Base-by-base conservation (phyloP, 2,888 invertebrate species). In the Odontocolon sp. region DNA sequence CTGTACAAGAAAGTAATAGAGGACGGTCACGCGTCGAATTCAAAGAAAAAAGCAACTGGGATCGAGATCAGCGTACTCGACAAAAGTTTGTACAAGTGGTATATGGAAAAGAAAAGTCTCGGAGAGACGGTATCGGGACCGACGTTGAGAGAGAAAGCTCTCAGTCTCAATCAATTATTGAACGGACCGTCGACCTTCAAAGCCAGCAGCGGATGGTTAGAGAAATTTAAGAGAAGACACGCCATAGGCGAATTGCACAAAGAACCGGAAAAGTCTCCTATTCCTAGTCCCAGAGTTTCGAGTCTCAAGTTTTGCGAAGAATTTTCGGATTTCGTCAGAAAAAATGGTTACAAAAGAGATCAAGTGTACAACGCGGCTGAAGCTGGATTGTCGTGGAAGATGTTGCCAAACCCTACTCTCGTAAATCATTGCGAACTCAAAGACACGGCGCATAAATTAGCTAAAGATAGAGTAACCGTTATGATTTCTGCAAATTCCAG, bases 401-500 rank as follows among this genome's bases (percentile, higher is more conserved):
- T 57, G 36, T 40, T 84, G 52, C 78, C 78, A 2, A 47, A 52
- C 18, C 3, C 38, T 2, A 14, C 40, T 11, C 23, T 38, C 45
- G 16, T 23, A 2, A 79, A 80, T 26, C 66, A 78, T 8, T 71
- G 71, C 5, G 18, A 47, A n/a, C n/a, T n/a, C n/a, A n/a, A n/a
- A n/a, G n/a, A n/a, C n/a, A n/a, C n/a, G 2, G 50, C 82, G 6
- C 69, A 64, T 50, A 85, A 84, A 77, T 54, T 67, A 2, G 61
- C 75, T 4, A 85, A 84, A 64, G 81, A 83, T 33, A 66, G 83
- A 26, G 70, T 86, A 0, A 84, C 83, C 11, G 56, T 82, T 6
- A 80, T 87, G 79, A 63, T 78, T 18, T 86, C 85, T 68, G 78
- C 80, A 3, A 87, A 85, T 72, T 80, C 82, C 5, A 77, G 73